Evolutionary conservation across 2,888 invertebrate genomes (phyloP), one percentile per base, ranked within the genome.

Genomic region (Cosmia pyralina): DNA sequence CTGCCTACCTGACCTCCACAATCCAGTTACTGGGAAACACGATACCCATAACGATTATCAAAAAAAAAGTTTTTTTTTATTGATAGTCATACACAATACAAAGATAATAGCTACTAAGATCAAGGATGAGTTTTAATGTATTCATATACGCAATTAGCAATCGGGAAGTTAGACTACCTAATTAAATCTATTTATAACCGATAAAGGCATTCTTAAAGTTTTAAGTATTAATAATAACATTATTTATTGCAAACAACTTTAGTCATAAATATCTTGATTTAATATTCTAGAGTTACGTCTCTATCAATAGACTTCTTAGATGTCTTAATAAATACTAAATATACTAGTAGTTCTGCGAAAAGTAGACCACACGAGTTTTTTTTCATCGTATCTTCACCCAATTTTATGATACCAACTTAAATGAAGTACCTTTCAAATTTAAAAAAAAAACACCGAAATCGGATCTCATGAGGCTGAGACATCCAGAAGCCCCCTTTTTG

Each of bases 141-240:
- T 72, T 78, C 11, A 50, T n/a, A 38, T 46, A 48, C 15, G 28
- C 6, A 44, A 62, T 63, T 57, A 58, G 67, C 62, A 44, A 75
- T 22, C 10, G 2, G 77, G 81, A 77, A 76, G 63, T 67, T 41
- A 28, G 2, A 55, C 44, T 44, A 38, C 28, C 44, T 76, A 64
- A 76, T 81, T 64, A 76, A 60, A 59, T 57, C 6, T 79, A 53
- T 74, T 73, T 59, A 79, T 59, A 68, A 22, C 44, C 11, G 46
- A 22, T 69, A 38, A 65, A 76, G 57, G 1, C 19, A 7, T 53
- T 75, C 15, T 41, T 64, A 55, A 15, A 59, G 22, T n/a, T 15
- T 59, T 34, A 67, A 62, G 77, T 46, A 44, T 76, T 59, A 38
- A 22, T 64, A 46, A 50, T 22, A 59, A 38, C 4, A 52, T n/a